These are phyloP conservation scores for Neotoxoptera formosana DNA, from an alignment of 1,140 invertebrate genomes.

Conservation along the genomic window DNA sequence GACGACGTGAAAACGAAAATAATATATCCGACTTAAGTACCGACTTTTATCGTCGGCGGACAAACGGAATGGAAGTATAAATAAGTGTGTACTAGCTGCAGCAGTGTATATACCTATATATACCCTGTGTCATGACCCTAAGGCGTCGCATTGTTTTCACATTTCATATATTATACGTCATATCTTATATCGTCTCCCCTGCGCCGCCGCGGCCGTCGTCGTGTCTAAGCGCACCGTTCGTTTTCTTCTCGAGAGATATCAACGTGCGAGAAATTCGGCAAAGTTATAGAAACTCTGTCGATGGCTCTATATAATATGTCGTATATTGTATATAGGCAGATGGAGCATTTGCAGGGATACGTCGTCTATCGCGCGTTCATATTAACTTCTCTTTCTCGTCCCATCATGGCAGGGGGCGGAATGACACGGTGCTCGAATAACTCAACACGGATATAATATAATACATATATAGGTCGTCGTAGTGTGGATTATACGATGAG, in stretches of 20 bases:
- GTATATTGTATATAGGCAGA: not conserved
- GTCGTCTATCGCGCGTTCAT: not conserved
- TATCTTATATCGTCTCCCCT: not conserved
- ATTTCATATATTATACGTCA: not conserved
- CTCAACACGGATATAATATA: constrained; percentile 19
- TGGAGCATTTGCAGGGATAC: not conserved
- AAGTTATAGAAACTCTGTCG: not conserved
- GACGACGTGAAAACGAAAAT: not conserved
- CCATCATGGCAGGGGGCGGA: not conserved
- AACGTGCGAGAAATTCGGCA: not conserved
- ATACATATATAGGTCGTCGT: not conserved
- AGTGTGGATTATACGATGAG: constrained; percentile 2
- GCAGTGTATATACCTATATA: too few species aligned
- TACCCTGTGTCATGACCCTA: not conserved
- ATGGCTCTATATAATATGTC: not conserved
- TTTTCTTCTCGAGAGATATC: not conserved
- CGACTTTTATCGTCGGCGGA: not conserved
- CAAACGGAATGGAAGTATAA: not conserved
- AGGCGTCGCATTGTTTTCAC: not conserved
- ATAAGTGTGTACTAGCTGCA: not conserved
- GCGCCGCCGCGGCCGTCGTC: too few species aligned
- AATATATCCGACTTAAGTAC: not conserved
- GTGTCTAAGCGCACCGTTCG: not conserved
- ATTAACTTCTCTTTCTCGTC: not conserved
- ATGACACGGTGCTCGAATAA: not conserved